phyloP scores from a whole-genome alignment of 1,140 invertebrate genomes.

The Goniozus legneri region DNA sequence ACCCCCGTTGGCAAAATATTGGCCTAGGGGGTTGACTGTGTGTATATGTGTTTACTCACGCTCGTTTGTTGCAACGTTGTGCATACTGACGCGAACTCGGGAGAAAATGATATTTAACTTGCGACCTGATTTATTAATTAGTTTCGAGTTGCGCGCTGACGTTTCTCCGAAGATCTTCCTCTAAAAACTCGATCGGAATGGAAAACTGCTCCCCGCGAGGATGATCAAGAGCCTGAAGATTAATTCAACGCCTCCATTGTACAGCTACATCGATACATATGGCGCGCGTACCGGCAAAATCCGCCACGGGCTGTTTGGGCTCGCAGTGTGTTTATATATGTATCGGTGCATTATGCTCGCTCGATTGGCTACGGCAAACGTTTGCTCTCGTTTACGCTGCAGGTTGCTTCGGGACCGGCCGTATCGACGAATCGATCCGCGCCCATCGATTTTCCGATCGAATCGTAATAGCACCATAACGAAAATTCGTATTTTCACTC shows the following conservation, averaged over 20 bases:
- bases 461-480: neutral
- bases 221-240: constrained; percentile 13
- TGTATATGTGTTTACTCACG: no score
- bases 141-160: neutral
- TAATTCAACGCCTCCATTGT: constrained; percentile 9
- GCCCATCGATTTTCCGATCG: neutral
- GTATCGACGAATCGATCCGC: neutral
- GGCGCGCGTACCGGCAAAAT: constrained; percentile 36
- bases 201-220: constrained; percentile 6
- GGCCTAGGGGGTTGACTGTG: no score
- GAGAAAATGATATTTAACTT: neutral
- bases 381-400: constrained; percentile 38
- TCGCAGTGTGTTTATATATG: constrained; percentile 39
- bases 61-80: constrained; percentile 2
- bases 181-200: constrained; percentile 10
- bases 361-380: constrained; percentile 53
- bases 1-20: constrained; percentile 52
- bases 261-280: constrained; percentile 7
- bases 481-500: no score
- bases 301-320: constrained; percentile 45
- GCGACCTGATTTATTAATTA: constrained; percentile 2
- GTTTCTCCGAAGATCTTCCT: constrained; percentile 7
- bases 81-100: neutral
- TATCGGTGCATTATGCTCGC: constrained; percentile 48
- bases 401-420: constrained; percentile 19